Percentiles rank a stretch among this genome's conserved stretches.
Evolutionary conservation across 2,797 vertebrate species (phyloP).

Genomic region (Parambassis ranga): DNA sequence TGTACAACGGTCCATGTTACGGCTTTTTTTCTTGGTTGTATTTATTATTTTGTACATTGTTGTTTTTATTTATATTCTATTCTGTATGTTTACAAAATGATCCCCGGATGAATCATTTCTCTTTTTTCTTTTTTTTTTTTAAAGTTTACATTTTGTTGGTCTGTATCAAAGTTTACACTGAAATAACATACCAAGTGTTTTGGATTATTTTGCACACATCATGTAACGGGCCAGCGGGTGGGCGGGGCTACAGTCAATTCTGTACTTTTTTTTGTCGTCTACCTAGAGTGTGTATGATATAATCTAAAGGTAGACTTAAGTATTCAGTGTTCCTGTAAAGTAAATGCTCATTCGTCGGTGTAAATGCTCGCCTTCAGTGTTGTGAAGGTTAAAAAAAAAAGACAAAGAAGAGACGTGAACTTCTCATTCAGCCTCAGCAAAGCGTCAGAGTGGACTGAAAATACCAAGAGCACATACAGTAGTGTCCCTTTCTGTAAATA

Average conservation of each 20-base stretch:
- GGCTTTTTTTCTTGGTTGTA: constrained; percentile 37
- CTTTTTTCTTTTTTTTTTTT: constrained; percentile 1
- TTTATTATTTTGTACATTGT: constrained; percentile 60
- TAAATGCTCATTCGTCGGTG: constrained; percentile 73
- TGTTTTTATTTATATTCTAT: constrained; percentile 27
- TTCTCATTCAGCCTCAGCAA: constrained; percentile 60
- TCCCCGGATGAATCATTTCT: constrained; percentile 50
- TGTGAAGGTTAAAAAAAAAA: constrained; percentile 41
- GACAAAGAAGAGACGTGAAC: constrained; percentile 43
- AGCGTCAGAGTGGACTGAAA: constrained; percentile 64
- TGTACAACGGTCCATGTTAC: constrained; percentile 61
- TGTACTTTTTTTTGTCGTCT: constrained; percentile 71
- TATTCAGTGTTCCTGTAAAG: constrained; percentile 79
- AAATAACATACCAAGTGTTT: constrained; percentile 62
- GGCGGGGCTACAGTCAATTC: constrained; percentile 53
- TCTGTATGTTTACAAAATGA: constrained; percentile 70
- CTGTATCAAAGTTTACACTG: constrained; percentile 65
- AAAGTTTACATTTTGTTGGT: constrained; percentile 32
- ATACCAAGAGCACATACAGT: constrained; percentile 64
- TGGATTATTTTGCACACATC: constrained; percentile 77
- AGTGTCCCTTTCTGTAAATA: constrained; percentile 74
- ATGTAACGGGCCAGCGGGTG: constrained; percentile 56
- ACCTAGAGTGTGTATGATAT: constrained; percentile 72
- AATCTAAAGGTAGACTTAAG: constrained; percentile 73
- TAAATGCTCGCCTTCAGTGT: constrained; percentile 67